A percentile compares a stretch with the other conserved stretches of the same genome.
Conservation (phyloP, 1,140 invertebrate genomes). For the Mya arenaria region DNA sequence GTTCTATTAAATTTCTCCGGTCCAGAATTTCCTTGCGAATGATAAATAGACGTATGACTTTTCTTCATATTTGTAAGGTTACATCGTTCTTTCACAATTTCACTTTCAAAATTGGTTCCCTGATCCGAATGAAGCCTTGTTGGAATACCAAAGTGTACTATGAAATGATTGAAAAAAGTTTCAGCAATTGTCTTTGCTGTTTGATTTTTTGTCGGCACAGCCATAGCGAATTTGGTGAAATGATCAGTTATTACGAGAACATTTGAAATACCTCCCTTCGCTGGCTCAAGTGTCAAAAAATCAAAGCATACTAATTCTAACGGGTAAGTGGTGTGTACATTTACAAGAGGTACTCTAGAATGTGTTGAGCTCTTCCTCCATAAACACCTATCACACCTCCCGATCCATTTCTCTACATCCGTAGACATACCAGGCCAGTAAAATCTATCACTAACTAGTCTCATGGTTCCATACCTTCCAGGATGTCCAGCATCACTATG, state of each 20-base stretch:
- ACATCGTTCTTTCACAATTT: conserved; percentile 27
- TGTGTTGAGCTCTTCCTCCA: not conserved
- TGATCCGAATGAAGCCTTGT: conserved; percentile 37
- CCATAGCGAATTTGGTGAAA: conserved; percentile 42
- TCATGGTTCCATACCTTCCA: not conserved
- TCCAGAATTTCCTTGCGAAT: conserved; percentile 16
- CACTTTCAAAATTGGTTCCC: conserved; percentile 43
- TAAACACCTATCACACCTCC: not conserved
- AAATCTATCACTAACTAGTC: not conserved
- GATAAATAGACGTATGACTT: conserved; percentile 25
- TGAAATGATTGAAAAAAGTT: conserved; percentile 22
- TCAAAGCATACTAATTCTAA: conserved; percentile 30
- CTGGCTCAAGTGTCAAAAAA: not conserved
- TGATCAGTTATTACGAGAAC: conserved; percentile 52
- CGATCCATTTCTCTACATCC: not conserved
- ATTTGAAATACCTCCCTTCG: not conserved
- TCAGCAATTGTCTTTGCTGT: conserved; percentile 49
- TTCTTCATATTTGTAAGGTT: conserved; percentile 22
- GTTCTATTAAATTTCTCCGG: conserved; percentile 43
- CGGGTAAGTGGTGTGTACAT: not conserved
- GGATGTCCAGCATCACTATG: conserved; percentile 24
- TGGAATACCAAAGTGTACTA: conserved; percentile 24
- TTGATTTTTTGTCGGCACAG: conserved; percentile 49
- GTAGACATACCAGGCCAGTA: conserved; percentile 1
- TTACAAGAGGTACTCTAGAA: not conserved